Evolutionary conservation across 2,113 vertebrate genomes (phyloP), one percentile per base, ranked within the genome.

Genomic region (Pseudorhombus dupliciocellatus): DNA sequence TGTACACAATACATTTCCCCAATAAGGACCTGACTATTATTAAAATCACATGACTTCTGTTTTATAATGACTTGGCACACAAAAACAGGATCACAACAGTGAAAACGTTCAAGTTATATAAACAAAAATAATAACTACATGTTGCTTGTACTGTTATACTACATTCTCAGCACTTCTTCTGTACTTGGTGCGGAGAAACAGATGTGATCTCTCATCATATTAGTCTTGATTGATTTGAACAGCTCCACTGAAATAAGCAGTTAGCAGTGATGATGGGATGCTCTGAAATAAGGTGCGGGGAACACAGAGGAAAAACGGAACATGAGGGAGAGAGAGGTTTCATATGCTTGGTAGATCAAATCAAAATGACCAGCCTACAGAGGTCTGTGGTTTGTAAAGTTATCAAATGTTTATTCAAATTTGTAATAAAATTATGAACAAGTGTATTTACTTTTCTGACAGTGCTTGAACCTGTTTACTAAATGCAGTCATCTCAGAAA

Each of bases 381-480:
- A 73, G 26, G 11, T 54, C 61, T 74, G 34, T 26, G n/a, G 55
- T 70, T 44, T 80, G 52, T 66, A 76, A 79, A 82, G 20, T 70
- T 77, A 84, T 79, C 58, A 73, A 84, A 84, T 75, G 44, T 88
- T 88, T 84, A 77, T 89, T 87, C 14, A 73, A 71, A 72, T 20
- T 73, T 82, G 77, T 71, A 87, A 73, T 87, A 68, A 64, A 80
- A 70, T 51, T 59, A 54, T 77, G 67, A 80, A 87, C 83, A 90
- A 46, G 61, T 79, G 52, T 73, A 55, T 66, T 68, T 74, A 24
- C 11, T 71, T 58, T 53, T 58, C 26, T 76, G 37, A 82, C 63
- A 85, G 54, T 40, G 69, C 54, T 44, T 21, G 48, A 87, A 62
- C 81, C 57, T 72, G 70, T 74, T 67, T 24, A 70, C 26, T 66